Percentiles rank a stretch among this genome's conserved stretches.
Conservation (phyloP, 2,797 vertebrate species). For the Emys orbicularis region DNA sequence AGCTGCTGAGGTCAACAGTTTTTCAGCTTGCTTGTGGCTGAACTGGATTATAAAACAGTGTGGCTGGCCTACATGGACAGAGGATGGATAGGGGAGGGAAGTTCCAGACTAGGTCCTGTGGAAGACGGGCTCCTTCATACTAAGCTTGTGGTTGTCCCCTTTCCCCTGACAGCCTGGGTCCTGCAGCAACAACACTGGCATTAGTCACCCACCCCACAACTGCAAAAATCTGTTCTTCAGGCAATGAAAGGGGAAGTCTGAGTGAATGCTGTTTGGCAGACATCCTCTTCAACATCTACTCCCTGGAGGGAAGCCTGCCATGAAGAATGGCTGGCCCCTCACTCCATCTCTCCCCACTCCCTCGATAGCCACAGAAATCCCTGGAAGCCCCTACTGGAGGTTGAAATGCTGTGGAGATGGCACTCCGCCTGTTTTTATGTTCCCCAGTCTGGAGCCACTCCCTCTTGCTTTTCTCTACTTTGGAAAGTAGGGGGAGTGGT, state of each 20-base stretch:
- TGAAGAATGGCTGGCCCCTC: background rate
- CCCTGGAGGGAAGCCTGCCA: background rate
- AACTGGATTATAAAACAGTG: background rate
- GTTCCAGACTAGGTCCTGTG: background rate
- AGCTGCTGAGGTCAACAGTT: background rate
- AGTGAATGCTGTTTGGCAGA: background rate
- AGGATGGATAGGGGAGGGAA: background rate
- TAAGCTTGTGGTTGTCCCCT: background rate
- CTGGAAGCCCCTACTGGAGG: background rate
- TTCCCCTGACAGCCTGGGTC: background rate
- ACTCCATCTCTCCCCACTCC: background rate
- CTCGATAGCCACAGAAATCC: background rate
- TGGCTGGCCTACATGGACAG: background rate
- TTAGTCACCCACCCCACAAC: background rate
- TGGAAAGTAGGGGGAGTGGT: background rate
- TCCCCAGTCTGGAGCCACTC: background rate
- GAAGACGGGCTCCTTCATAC: background rate
- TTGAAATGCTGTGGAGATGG: background rate
- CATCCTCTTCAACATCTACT: background rate
- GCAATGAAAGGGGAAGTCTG: background rate
- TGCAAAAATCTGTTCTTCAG: background rate
- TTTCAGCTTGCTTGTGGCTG: background rate
- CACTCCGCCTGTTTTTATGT: background rate
- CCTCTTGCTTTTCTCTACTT: background rate
- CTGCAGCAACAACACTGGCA: background rate